Base-by-base conservation (phyloP, 1,140 invertebrate genomes). In the Parasteatoda tepidariorum region DNA sequence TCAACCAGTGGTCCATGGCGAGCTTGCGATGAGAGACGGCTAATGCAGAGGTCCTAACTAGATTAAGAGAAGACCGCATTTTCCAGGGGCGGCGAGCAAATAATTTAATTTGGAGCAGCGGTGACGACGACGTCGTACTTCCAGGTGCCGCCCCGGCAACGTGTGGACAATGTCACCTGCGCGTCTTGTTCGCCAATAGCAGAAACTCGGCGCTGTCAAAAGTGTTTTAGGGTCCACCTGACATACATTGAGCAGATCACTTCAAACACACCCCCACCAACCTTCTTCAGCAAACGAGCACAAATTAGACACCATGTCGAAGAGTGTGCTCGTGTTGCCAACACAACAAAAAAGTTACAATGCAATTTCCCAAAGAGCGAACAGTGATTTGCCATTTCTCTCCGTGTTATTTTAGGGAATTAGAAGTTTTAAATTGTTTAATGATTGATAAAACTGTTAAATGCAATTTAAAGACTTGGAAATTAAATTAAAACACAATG, bases 151-250 rank as follows among this genome's bases (percentile, higher is more conserved):
- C 62, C 64, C 34, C 31, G 34, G 34, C 38, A n/a, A 41, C 48
- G 62, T 68, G 67, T 82, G 78, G 66, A 82, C 78, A 82, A 70
- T 82, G 78, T 82, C 78, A 82, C 78, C 78, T 82, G 64, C 31
- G 78, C 78, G 76, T 79, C 76, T 79, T 79, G 54, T n/a, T n/a
- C 66, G 28, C 67, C 67, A 61, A 41, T 71, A 67, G 22, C 78
- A 82, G 78, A 79, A 78, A 78, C 61, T 78, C 62, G 26, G 74
- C 22, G 61, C 74, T 78, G 74, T 78, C 74, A 78, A 33, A 79
- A 79, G 64, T 57, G 76, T 79, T 79, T 79, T 68, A 64, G 64
- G 9, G 28, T 6, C 7, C 7, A 34, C n/a, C 28, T 70, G 66
- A 71, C 24, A 71, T 59, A 82, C 78, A 57, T 15, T 82, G 78